Percentiles rank a stretch among this genome's conserved stretches.
phyloP scores from a whole-genome alignment of 2,797 vertebrate species.

The Eleutherodactylus coqui region DNA sequence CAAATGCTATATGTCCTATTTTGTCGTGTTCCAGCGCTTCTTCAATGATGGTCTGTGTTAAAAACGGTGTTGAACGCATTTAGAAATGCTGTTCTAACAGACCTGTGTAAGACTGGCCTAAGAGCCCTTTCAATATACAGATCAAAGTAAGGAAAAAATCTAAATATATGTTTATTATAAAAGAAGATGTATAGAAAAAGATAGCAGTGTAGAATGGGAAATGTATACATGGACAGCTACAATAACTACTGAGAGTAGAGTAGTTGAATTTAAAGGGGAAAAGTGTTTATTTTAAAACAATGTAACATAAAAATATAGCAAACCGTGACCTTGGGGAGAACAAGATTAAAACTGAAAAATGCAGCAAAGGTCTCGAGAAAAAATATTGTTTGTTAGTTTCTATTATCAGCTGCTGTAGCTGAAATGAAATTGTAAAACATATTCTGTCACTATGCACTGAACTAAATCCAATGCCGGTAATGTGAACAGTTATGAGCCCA shows the following conservation, averaged over 20 bases:
- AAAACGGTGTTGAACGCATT: no score
- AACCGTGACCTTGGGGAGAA: background rate
- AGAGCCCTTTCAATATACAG: no score
- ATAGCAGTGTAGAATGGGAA: background rate
- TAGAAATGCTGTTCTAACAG: no score
- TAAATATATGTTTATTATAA: background rate
- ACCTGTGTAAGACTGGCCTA: no score
- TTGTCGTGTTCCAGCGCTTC: no score
- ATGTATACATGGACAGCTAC: background rate
- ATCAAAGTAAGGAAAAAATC: background rate
- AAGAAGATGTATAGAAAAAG: background rate
- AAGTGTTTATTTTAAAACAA: background rate
- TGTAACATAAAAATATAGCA: background rate
- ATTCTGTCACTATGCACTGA: background rate
- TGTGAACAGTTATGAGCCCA: background rate
- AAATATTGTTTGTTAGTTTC: slow-evolving; percentile 8
- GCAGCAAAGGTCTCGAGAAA: background rate
- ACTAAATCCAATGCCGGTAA: background rate
- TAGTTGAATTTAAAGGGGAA: background rate
- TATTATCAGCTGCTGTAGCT: background rate
- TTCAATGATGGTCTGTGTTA: no score
- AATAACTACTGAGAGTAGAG: background rate
- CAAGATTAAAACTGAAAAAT: background rate
- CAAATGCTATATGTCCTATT: no score
- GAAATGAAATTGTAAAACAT: slow-evolving; percentile 5